A percentile compares a stretch with the other conserved stretches of the same genome.
These are phyloP conservation scores for Cololabis saira DNA, from an alignment of 2,113 vertebrate genomes.

Conservation along the genomic window DNA sequence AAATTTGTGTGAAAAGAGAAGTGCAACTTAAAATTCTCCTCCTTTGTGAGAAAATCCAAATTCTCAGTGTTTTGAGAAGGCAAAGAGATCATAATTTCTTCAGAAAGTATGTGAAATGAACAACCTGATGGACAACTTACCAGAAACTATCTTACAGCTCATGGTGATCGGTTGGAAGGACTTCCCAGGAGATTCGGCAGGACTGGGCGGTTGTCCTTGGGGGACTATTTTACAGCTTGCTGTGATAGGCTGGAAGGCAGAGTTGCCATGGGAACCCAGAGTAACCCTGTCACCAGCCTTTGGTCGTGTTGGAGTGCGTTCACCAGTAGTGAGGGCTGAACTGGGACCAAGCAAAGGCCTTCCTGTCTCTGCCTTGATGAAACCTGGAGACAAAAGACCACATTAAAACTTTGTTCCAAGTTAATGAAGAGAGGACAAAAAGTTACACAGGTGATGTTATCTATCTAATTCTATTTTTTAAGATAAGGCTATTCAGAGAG, in stretches of 20 bases:
- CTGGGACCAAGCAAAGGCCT: conserved; percentile 74
- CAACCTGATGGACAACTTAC: conserved; percentile 73
- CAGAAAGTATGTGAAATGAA: not conserved
- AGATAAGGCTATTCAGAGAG: not conserved
- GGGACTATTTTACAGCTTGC: conserved; percentile 97
- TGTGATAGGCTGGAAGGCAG: conserved; percentile 98
- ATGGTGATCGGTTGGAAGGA: conserved; percentile 98
- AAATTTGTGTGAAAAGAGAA: conserved; percentile 2
- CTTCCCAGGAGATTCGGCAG: conserved; percentile 94
- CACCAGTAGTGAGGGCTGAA: conserved; percentile 84
- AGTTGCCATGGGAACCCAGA: conserved; percentile 94
- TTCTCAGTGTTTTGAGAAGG: not conserved
- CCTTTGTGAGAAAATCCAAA: not conserved
- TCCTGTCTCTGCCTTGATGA: conserved; percentile 83
- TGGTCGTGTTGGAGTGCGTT: conserved; percentile 90
- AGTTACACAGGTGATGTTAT: not conserved
- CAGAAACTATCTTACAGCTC: conserved; percentile 99
- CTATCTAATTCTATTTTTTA: not conserved
- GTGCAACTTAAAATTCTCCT: too few species aligned
- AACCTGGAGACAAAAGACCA: conserved; percentile 71
- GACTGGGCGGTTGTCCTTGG: conserved; percentile 89
- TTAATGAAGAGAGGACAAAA: not conserved
- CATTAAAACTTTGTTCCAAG: not conserved
- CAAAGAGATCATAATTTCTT: not conserved
- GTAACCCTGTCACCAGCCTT: conserved; percentile 87